Base-by-base conservation (phyloP, 2,113 vertebrate species). In the Columba livia region DNA sequence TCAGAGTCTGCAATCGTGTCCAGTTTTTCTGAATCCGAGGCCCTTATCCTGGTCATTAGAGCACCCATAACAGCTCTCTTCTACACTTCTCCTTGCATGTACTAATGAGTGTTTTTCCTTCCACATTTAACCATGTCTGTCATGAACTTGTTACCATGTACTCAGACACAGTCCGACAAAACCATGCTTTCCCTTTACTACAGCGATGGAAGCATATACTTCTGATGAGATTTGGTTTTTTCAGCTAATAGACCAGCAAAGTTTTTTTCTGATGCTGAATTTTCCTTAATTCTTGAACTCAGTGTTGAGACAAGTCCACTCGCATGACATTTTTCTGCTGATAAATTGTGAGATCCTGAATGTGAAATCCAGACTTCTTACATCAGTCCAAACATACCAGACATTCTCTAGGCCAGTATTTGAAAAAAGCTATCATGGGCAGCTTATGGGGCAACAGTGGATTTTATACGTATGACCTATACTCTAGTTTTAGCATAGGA, bases 351-450 rank as follows among this genome's bases (percentile, higher is more conserved):
- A 57, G 72, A 81, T 80, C 23, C 32, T 73, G 32, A 88, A 32
- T 56, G 90, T 8, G 85, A 93, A 95, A 95, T 79, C 57, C 90
- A 93, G 84, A 89, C 91, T 91, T 94, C 87, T 91, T 85, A 84
- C 82, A 58, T 96, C 86, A 92, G 62, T 79, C 64, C 4, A 18
- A 91, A 85, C 90, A 95, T 89, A 88, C 74, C 96, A 95, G 93
- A 89, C 92, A 92, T 96, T 93, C 81, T 56, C 66, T 73, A 48
- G 72, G 72, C 79, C 72, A 84, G 67, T 67, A 80, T 79, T 90
- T 88, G 82, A 79, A 78, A 84, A 88, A 91, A 86, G 53, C 47
- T 74, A 28, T 87, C 72, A 58, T 6, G 36, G 79, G 31, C 75
- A 94, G 40, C 70, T 88, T 88, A 65, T 65, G 60, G 85, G 9